Evolutionary conservation across 2,797 vertebrate genomes (phyloP).

Genomic region (Heliangelus exortis): DNA sequence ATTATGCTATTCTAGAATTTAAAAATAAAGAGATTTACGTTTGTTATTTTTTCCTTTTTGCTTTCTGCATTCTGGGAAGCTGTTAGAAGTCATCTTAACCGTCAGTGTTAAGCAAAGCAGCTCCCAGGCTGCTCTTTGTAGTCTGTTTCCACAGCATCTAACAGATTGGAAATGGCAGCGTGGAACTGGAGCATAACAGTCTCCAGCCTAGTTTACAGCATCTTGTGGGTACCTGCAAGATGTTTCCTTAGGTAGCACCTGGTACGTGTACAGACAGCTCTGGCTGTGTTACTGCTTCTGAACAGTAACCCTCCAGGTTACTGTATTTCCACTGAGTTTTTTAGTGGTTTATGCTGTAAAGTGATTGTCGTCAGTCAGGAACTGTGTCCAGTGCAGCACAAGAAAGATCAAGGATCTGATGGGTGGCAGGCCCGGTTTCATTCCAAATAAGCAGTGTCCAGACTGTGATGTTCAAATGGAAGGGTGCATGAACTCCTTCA

Average conservation of each 20-base stretch:
- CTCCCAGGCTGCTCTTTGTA: neutral
- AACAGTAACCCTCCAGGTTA: rapidly evolving
- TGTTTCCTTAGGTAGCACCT: neutral
- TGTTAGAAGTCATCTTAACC: neutral
- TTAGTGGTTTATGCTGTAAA: neutral
- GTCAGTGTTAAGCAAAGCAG: neutral
- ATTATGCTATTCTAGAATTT: neutral
- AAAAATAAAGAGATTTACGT: neutral
- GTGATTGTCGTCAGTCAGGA: neutral
- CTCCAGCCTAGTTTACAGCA: neutral
- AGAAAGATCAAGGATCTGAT: neutral
- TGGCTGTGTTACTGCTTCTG: neutral
- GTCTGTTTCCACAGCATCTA: neutral
- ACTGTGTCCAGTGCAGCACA: neutral
- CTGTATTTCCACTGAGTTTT: neutral
- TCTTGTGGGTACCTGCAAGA: neutral
- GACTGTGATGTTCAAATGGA: slow-evolving; percentile 34
- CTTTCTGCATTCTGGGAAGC: neutral
- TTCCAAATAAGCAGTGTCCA: neutral
- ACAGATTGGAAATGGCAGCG: neutral
- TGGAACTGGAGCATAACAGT: neutral
- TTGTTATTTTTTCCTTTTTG: neutral
- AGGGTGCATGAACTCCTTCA: neutral
- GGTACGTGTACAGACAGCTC: neutral
- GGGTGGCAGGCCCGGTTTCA: neutral